phyloP scores from a whole-genome alignment of 2,113 vertebrate genomes.

The Sinocyclocheilus maitianheensis region DNA sequence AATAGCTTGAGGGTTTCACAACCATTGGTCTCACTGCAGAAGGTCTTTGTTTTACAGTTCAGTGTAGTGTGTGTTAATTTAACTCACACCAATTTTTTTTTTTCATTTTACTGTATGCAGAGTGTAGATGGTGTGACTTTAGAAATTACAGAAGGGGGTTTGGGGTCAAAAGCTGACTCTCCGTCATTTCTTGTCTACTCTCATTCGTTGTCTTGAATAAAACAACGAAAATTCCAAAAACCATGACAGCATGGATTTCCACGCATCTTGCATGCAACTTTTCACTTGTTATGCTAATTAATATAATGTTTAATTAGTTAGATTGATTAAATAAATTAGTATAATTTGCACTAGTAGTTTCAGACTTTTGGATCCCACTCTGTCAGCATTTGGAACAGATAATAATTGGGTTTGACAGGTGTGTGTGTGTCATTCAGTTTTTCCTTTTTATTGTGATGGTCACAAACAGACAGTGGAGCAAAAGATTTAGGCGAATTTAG shows the following conservation, averaged over 20 bases:
- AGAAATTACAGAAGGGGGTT: not conserved
- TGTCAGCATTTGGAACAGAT: not conserved
- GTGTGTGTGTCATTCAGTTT: not conserved
- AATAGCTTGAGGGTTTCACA: not conserved
- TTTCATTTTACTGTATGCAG: not conserved
- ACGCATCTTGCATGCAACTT: conserved; percentile 7
- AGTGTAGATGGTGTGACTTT: conserved; percentile 4
- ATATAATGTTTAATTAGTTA: not conserved
- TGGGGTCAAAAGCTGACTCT: not conserved
- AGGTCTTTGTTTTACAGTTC: not conserved
- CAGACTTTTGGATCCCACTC: not conserved
- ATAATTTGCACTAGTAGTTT: not conserved
- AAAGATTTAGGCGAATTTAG: not conserved
- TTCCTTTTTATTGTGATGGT: not conserved
- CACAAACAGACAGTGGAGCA: not conserved
- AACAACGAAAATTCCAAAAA: not conserved
- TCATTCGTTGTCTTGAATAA: not conserved
- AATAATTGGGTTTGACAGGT: not conserved
- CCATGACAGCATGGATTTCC: not conserved
- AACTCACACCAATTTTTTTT: not conserved
- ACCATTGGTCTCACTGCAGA: not conserved
- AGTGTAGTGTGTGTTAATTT: not conserved
- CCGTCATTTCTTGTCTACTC: not conserved
- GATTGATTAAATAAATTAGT: not conserved
- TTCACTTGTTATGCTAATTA: not conserved